These are phyloP conservation scores for Turritopsis rubra DNA, from an alignment of 30 jellyfish, hydroid and myxozoan species.

Conservation along the genomic window DNA sequence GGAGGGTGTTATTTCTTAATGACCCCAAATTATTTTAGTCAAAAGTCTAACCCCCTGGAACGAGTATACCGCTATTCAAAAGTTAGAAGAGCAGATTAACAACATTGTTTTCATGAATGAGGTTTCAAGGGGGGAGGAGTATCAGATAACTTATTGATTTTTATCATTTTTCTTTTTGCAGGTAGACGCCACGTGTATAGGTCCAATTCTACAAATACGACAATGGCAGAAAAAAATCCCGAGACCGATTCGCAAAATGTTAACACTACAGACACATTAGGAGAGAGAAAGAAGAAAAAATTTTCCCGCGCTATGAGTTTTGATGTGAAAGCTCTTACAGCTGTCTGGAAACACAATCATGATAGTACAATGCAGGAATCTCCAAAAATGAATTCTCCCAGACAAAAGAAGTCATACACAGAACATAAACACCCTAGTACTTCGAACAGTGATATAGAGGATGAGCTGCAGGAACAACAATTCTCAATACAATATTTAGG, in stretches of 20 bases:
- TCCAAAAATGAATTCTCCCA: not conserved
- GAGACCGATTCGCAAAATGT: not conserved
- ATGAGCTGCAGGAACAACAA: not conserved
- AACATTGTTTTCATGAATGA: not conserved
- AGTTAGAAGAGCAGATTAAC: not conserved
- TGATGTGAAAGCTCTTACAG: slow-evolving; percentile 1
- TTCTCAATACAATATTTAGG: slow-evolving; percentile 67
- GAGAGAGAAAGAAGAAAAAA: not conserved
- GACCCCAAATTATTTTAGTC: too few relatives aligned
- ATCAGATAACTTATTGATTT: not conserved
- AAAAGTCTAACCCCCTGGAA: not conserved
- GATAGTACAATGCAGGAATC: not conserved
- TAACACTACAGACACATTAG: not conserved
- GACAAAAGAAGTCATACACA: slow-evolving; percentile 14
- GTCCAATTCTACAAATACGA: slow-evolving; percentile 7
- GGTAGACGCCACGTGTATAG: slow-evolving; percentile 7
- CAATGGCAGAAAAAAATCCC: slow-evolving; percentile 4
- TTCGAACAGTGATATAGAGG: slow-evolving; percentile 16
- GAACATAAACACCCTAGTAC: slow-evolving; percentile 4
- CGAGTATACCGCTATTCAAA: not conserved
- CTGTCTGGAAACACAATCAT: not conserved
- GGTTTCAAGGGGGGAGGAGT: not conserved
- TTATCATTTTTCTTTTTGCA: not conserved
- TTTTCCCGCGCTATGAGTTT: slow-evolving; percentile 9
- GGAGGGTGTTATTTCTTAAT: too few relatives aligned